phyloP scores from a whole-genome alignment of 2,888 invertebrate species.

The Dyspetes luteomarginatus region DNA sequence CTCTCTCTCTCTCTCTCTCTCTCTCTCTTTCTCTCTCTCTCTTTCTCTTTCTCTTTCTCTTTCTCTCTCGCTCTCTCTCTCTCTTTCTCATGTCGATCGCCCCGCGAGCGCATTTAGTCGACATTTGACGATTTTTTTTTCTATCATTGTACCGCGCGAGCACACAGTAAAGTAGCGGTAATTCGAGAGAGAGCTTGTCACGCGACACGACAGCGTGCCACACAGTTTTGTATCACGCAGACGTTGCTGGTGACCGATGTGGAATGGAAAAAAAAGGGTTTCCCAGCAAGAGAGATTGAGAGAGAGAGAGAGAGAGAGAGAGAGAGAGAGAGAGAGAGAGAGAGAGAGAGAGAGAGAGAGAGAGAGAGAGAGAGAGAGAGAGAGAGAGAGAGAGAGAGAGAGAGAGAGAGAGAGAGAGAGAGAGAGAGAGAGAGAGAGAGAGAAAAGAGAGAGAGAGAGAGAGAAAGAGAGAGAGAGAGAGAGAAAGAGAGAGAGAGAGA shows the following conservation, averaged over 20 bases:
- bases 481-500: not conserved
- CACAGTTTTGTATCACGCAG: conserved; percentile 55
- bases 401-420: not conserved
- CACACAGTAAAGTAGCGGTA: conserved; percentile 40
- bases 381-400: not conserved
- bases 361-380: not conserved
- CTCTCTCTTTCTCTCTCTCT: conserved; percentile 10
- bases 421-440: not conserved
- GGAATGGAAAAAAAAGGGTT: conserved; percentile 42
- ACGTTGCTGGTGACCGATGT: conserved; percentile 36
- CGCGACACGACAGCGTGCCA: conserved; percentile 57
- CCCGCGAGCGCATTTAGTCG: conserved; percentile 17
- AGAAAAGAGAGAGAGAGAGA: not conserved
- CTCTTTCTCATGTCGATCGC: conserved; percentile 12
- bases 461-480: not conserved
- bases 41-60: not conserved
- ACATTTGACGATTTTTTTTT: conserved; percentile 50
- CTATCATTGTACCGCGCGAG: not conserved
- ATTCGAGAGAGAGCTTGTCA: conserved; percentile 64
- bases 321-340: not conserved
- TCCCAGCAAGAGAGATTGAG: not conserved
- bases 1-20: too few relatives aligned
- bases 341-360: not conserved
- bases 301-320: not conserved
- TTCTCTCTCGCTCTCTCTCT: conserved; percentile 5